Conservation (phyloP, 2,888 invertebrate genomes). For the Poecilobothrus nobilitatus region DNA sequence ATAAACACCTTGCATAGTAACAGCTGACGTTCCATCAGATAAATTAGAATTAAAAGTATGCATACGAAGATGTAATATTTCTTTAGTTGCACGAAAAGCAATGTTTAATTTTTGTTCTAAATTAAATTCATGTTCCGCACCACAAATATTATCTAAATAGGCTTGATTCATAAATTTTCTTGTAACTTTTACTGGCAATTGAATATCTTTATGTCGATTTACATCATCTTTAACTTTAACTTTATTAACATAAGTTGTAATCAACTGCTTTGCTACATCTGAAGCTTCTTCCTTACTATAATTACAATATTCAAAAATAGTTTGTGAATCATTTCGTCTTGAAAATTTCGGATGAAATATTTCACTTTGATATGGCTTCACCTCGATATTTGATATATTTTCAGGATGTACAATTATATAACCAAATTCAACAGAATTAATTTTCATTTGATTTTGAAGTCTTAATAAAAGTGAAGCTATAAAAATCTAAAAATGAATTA, state of each 20-base stretch:
- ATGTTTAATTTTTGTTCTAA: background rate
- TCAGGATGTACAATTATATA: slow-evolving; percentile 29
- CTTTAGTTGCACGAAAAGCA: background rate
- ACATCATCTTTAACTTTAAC: background rate
- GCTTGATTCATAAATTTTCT: slow-evolving; percentile 2
- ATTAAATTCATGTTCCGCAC: background rate
- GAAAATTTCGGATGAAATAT: slow-evolving; percentile 26
- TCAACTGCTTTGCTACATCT: slow-evolving; percentile 15
- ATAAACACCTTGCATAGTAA: slow-evolving; percentile 11
- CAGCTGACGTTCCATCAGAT: background rate
- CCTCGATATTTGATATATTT: slow-evolving; percentile 18
- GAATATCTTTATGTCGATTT: background rate
- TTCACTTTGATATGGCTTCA: slow-evolving; percentile 31
- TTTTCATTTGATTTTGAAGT: slow-evolving; percentile 7
- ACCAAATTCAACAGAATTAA: background rate
- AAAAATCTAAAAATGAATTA: slow-evolving; percentile 4
- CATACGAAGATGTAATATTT: slow-evolving; percentile 1
- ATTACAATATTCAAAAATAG: slow-evolving; percentile 7
- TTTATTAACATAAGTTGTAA: slow-evolving; percentile 17
- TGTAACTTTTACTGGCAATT: background rate
- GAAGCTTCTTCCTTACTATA: slow-evolving; percentile 4
- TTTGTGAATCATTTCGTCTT: slow-evolving; percentile 16
- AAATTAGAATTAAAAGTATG: background rate
- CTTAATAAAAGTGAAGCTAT: background rate
- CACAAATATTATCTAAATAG: background rate